phyloP scores from a whole-genome alignment of 2,888 invertebrate genomes.

The Epistrophella euchroma region DNA sequence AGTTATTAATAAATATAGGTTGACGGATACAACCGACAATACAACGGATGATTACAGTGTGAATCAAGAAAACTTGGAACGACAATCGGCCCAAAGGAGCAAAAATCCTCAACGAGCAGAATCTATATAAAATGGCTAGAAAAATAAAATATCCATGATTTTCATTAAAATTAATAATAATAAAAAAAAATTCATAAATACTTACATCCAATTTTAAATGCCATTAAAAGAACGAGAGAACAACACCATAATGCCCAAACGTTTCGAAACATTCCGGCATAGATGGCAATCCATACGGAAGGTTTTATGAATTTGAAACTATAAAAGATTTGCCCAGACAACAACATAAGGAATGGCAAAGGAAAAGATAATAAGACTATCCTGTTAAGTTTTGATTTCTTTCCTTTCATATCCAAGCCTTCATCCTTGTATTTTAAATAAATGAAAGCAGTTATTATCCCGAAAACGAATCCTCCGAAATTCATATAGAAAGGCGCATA shows the following conservation, averaged over 20 bases:
- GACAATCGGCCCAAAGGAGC: constrained; percentile 80
- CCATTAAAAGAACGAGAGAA: constrained; percentile 79
- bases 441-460: constrained; percentile 78
- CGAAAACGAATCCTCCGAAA: constrained; percentile 80
- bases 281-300: constrained; percentile 82
- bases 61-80: constrained; percentile 81
- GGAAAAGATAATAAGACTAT: constrained; percentile 77
- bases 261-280: constrained; percentile 82
- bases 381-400: constrained; percentile 76
- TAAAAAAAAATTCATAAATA: constrained; percentile 12
- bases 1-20: constrained; percentile 78
- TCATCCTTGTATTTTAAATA: constrained; percentile 76
- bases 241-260: constrained; percentile 81
- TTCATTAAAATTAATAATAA: neutral
- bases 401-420: constrained; percentile 65
- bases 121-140: constrained; percentile 79
- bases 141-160: constrained; percentile 8
- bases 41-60: constrained; percentile 78
- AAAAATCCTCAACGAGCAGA: constrained; percentile 78
- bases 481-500: constrained; percentile 81
- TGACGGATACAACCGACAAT: constrained; percentile 77
- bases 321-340: constrained; percentile 79
- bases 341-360: constrained; percentile 76
- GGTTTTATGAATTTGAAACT: constrained; percentile 80
- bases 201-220: constrained; percentile 81